These are phyloP conservation scores for Euwallacea fornicatus DNA, from an alignment of 1,140 invertebrate genomes.

Conservation along the genomic window DNA sequence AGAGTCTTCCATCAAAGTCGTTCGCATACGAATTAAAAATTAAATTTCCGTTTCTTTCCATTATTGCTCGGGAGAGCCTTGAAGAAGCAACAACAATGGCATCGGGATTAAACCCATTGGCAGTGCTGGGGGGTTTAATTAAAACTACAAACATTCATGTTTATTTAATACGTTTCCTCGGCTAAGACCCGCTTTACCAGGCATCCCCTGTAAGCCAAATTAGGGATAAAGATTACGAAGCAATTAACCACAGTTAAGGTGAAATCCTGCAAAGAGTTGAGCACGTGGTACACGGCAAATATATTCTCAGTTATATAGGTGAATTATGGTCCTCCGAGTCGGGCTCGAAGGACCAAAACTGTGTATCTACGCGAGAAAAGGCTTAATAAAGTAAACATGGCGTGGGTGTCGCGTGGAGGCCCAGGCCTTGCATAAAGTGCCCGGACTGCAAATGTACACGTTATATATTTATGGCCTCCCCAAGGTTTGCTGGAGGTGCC, in stretches of 20 bases:
- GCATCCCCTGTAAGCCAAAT: conserved; percentile 16
- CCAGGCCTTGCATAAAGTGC: conserved; percentile 2
- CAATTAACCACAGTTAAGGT: conserved; percentile 24
- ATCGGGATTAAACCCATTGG: neutral
- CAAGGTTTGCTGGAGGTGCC: neutral
- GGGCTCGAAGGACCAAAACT: too few relatives aligned
- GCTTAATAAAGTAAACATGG: conserved; percentile 3
- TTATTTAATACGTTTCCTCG: conserved; percentile 25
- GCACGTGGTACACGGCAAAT: too few relatives aligned
- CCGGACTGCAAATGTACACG: neutral
- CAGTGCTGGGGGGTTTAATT: conserved; percentile 6
- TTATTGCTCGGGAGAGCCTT: neutral
- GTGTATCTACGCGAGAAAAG: too few relatives aligned
- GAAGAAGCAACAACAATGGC: neutral
- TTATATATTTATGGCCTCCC: conserved; percentile 7
- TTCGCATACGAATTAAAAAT: too few relatives aligned
- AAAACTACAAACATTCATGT: conserved; percentile 33
- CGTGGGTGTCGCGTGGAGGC: neutral
- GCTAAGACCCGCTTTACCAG: conserved; percentile 22
- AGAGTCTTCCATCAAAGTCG: too few relatives aligned
- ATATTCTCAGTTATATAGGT: too few relatives aligned
- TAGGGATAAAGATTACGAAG: conserved; percentile 30
- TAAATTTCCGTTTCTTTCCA: too few relatives aligned
- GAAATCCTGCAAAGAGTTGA: too few relatives aligned
- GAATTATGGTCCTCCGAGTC: too few relatives aligned